Evolutionary conservation across 2,888 invertebrate species (phyloP).

Genomic region (Amblyjoppa fuscipennis): DNA sequence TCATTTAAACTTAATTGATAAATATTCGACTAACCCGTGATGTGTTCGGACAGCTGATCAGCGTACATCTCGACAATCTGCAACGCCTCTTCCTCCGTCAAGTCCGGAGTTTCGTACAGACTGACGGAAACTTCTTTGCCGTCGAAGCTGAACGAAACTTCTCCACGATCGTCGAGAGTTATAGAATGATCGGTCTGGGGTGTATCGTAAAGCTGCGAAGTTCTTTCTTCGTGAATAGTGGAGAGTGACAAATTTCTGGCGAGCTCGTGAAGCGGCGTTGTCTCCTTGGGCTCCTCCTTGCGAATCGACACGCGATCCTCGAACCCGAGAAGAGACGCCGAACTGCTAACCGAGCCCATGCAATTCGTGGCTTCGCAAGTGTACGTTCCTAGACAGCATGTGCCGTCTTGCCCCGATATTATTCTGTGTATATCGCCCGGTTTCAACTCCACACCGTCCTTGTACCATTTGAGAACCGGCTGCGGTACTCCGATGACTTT

Average conservation of each 20-base stretch:
- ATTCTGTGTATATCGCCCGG: constrained; percentile 97
- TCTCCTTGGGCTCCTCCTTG: constrained; percentile 83
- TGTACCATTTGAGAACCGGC: constrained; percentile 96
- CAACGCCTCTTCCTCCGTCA: constrained; percentile 96
- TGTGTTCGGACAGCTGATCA: constrained; percentile 95
- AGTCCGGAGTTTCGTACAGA: constrained; percentile 95
- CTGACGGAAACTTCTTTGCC: constrained; percentile 97
- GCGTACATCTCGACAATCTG: constrained; percentile 98
- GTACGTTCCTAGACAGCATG: constrained; percentile 95
- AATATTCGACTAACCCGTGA: constrained; percentile 86
- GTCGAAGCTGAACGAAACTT: constrained; percentile 96
- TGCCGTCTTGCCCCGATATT: constrained; percentile 95
- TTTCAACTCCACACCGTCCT: constrained; percentile 95
- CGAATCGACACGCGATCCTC: constrained; percentile 88
- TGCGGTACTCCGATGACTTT: constrained; percentile 97
- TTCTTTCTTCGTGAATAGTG: constrained; percentile 96
- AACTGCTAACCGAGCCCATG: constrained; percentile 95
- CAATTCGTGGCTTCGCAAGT: constrained; percentile 96
- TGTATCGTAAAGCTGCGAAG: constrained; percentile 95
- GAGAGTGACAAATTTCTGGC: constrained; percentile 94
- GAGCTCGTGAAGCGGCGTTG: constrained; percentile 84
- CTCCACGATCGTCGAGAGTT: constrained; percentile 93
- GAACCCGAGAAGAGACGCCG: constrained; percentile 94
- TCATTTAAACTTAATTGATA: background rate
- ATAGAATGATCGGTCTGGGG: constrained; percentile 90